Conservation (phyloP, 2,797 vertebrate genomes). For the Pangasius larnaudii region DNA sequence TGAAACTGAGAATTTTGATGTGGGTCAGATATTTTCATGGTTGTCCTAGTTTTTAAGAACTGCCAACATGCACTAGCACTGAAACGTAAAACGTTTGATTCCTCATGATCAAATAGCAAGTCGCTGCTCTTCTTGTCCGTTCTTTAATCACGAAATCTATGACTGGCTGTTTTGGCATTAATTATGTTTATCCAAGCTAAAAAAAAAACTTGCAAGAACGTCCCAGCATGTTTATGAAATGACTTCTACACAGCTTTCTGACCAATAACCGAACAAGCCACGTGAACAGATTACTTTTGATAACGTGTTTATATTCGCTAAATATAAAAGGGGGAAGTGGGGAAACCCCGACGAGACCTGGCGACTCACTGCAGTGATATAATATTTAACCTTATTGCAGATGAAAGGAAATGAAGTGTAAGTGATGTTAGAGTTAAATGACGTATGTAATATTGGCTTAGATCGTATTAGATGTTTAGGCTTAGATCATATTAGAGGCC, state of each 20-base stretch:
- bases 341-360: background rate
- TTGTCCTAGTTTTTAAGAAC: background rate
- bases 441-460: background rate
- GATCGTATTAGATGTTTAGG: background rate
- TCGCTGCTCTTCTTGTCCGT: background rate
- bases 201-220: background rate
- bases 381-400: background rate
- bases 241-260: background rate
- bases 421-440: background rate
- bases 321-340: background rate
- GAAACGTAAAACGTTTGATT: background rate
- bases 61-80: no score
- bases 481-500: background rate
- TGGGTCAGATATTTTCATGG: background rate
- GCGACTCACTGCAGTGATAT: no score
- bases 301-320: background rate
- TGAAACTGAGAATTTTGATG: background rate
- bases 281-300: background rate
- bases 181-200: background rate
- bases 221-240: background rate
- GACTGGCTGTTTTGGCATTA: background rate
- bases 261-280: background rate
- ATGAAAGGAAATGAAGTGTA: background rate
- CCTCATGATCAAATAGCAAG: no score
- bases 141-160: background rate